Percentiles rank a stretch among this genome's conserved stretches.
phyloP scores from a whole-genome alignment of 2,113 vertebrate genomes.

The Caloenas nicobarica region DNA sequence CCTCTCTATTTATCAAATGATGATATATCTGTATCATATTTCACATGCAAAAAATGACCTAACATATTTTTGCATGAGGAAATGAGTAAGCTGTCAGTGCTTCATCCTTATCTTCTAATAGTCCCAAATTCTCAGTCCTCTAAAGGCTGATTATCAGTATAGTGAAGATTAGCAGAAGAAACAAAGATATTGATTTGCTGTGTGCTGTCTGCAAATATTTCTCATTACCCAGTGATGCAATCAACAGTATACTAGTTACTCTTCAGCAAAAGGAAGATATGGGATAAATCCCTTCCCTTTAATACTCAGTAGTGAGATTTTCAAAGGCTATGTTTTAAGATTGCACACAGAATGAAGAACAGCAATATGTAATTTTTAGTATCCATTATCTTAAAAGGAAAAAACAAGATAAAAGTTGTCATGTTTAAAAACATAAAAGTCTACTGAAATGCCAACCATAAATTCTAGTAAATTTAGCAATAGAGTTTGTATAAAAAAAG shows the following conservation, averaged over 20 bases:
- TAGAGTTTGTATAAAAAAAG: background rate
- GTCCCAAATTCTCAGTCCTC: conserved; percentile 10
- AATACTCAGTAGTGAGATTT: background rate
- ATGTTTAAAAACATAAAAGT: background rate
- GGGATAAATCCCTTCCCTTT: background rate
- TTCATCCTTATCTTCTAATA: conserved; percentile 46
- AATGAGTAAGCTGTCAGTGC: background rate
- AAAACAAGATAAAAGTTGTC: background rate
- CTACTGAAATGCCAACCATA: background rate
- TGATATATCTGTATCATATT: conserved; percentile 53
- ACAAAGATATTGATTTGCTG: conserved; percentile 26
- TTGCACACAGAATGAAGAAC: background rate
- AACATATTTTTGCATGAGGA: conserved; percentile 49
- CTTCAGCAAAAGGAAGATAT: background rate
- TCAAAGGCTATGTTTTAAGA: background rate
- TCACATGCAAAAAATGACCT: conserved; percentile 18
- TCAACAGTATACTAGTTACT: background rate
- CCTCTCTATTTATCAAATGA: conserved; percentile 64
- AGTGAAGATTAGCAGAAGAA: conserved; percentile 33
- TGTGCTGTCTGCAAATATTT: conserved; percentile 23
- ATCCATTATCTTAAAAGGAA: background rate
- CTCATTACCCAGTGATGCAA: conserved; percentile 17
- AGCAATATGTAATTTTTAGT: background rate
- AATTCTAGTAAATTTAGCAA: background rate
- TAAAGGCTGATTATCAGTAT: conserved; percentile 39